Conservation (phyloP, 2,888 invertebrate species). For the Drosophila pseudotalamancana region DNA sequence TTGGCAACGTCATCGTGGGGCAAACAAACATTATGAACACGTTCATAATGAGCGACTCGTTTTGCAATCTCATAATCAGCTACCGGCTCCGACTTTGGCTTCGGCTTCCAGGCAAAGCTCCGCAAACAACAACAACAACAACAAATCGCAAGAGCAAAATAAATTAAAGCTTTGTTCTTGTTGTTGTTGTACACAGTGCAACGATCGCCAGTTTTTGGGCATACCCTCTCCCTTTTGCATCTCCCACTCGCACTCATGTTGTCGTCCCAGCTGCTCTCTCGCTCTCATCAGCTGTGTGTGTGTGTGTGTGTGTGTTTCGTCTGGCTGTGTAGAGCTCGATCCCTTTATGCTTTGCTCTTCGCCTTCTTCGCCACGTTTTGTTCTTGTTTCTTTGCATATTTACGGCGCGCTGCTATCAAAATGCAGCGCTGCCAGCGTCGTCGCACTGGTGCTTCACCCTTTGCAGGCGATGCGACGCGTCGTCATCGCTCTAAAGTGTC, state of each 20-base stretch:
- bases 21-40: slow-evolving; percentile 57
- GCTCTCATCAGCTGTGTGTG: slow-evolving; percentile 59
- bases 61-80: slow-evolving; percentile 78
- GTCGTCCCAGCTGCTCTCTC: neutral
- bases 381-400: slow-evolving; percentile 50
- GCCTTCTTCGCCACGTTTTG: slow-evolving; percentile 2
- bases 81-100: too few species aligned
- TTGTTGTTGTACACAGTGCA: slow-evolving; percentile 62
- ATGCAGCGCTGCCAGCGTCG: slow-evolving; percentile 64
- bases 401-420: slow-evolving; percentile 62
- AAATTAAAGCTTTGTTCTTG: slow-evolving; percentile 12
- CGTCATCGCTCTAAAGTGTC: slow-evolving; percentile 76
- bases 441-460: slow-evolving; percentile 66
- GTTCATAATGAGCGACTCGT: slow-evolving; percentile 62
- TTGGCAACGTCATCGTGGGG: slow-evolving; percentile 74
- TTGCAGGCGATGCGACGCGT: slow-evolving; percentile 56
- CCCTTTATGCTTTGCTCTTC: slow-evolving; percentile 58
- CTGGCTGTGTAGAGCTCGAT: too few species aligned
- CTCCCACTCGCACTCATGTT: neutral
- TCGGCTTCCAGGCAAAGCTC: slow-evolving; percentile 34
- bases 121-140: slow-evolving; percentile 31
- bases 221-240: slow-evolving; percentile 25
- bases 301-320: too few species aligned
- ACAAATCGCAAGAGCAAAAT: neutral
- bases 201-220: slow-evolving; percentile 63